These are phyloP conservation scores for Drosophila quadrilineata DNA, from an alignment of 1,140 invertebrate genomes.

Conservation along the genomic window DNA sequence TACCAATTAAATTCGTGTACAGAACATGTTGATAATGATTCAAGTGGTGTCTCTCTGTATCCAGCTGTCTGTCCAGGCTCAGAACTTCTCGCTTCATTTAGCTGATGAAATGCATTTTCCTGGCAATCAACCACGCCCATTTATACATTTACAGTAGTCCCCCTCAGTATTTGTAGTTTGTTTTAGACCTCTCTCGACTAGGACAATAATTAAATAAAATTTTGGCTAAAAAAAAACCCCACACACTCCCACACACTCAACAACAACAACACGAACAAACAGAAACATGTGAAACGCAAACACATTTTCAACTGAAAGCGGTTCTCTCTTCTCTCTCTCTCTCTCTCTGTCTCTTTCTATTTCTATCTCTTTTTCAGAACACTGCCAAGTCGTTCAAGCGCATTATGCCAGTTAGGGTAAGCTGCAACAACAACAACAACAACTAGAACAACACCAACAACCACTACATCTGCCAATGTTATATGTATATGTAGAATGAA, in stretches of 20 bases:
- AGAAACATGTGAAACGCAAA: conserved; percentile 22
- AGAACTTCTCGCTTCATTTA: conserved; percentile 35
- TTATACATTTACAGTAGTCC: not conserved
- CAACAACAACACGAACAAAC: too few species aligned
- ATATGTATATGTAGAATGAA: conserved; percentile 2
- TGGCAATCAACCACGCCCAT: conserved; percentile 31
- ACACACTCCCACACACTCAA: conserved; percentile 17
- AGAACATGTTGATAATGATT: conserved; percentile 35
- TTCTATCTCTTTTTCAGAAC: conserved; percentile 71
- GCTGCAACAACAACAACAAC: conserved; percentile 59
- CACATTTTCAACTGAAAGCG: conserved; percentile 65
- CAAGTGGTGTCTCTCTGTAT: too few species aligned
- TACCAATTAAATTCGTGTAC: conserved; percentile 69
- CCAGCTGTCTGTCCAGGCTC: too few species aligned
- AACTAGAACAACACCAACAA: conserved; percentile 29
- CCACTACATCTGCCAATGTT: conserved; percentile 27
- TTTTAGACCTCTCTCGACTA: conserved; percentile 34
- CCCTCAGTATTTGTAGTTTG: conserved; percentile 33
- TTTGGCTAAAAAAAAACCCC: conserved; percentile 60
- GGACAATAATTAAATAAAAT: conserved; percentile 38
- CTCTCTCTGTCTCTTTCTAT: conserved; percentile 64
- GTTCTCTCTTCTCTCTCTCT: conserved; percentile 57
- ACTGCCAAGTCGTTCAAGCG: conserved; percentile 72
- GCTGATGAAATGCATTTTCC: conserved; percentile 42
- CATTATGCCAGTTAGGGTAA: conserved; percentile 80